Evolutionary conservation across 2,888 invertebrate species (phyloP), one percentile per base, ranked within the genome.

Genomic region (Trilocha varians): DNA sequence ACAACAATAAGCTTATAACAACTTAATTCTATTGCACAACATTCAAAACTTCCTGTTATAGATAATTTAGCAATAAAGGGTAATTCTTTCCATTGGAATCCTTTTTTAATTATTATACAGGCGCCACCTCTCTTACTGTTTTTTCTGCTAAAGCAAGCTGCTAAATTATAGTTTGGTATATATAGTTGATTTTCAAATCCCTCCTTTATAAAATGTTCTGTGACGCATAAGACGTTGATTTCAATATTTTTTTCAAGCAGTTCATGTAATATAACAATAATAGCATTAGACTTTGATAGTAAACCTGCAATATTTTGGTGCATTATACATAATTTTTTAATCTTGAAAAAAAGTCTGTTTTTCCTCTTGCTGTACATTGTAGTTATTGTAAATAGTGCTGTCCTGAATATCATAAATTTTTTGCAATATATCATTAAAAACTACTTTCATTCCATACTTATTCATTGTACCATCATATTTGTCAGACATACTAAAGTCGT

Each of bases 11-110:
- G 40, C 13, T 43, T 43, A 34, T 43, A 43, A 3, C 25, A 16
- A 16, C 34, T 37, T 13, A 43, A 33, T 16, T 43, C 40, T 13
- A 40, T 33, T n/a, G 43, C 43, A 38, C 43, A 43, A 15, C 43
- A 43, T 16, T 43, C 43, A 38, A 43, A 35, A n/a, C 25, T 13
- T 9, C 34, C 34, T 2, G 34, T 4, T 11, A 38, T 32, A 5
- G 40, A 40, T 11, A 38, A 16, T 17, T 34, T 40, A 13, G 13
- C 34, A 3, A 38, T 34, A n/a, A 38, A 16, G 15, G 36, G 25
- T n/a, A 43, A 8, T 38, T 40, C 38, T 33, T 16, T 37, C 16
- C 36, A 40, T 25, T 34, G 13, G 17, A 17, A 25, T 13, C 15
- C 34, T 9, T 38, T 40, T 34, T 32, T 40, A 5, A 38, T 25